Percentiles rank a stretch among this genome's conserved stretches.
These are phyloP conservation scores for Forbesichthys papilliferus DNA, from an alignment of 2,113 vertebrate species.

Conservation along the genomic window DNA sequence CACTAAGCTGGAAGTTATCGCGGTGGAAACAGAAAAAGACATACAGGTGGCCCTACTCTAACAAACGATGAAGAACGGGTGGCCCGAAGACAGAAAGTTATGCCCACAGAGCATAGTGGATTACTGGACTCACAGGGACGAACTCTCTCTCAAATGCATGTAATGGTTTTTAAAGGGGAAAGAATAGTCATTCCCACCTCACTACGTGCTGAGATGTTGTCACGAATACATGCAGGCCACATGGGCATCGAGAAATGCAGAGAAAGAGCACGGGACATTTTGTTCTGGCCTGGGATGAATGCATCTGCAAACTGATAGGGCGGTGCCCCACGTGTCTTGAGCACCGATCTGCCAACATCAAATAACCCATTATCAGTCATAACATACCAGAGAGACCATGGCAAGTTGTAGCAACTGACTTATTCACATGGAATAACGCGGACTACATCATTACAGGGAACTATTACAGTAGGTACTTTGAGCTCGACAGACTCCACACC, in stretches of 20 bases:
- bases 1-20: slow-evolving; percentile 4
- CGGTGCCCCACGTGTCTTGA: neutral
- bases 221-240: slow-evolving; percentile 14
- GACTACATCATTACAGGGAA: too few relatives aligned
- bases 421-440: too few relatives aligned
- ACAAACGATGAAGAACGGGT: too few relatives aligned
- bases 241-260: slow-evolving; percentile 25
- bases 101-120: slow-evolving; percentile 20
- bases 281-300: neutral
- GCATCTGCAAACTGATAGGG: slow-evolving; percentile 16
- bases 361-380: too few relatives aligned
- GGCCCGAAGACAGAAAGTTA: too few relatives aligned
- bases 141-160: slow-evolving; percentile 11
- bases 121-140: slow-evolving; percentile 20
- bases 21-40: neutral
- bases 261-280: neutral
- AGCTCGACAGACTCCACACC: slow-evolving; percentile 2
- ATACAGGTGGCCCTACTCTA: too few relatives aligned
- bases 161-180: neutral
- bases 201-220: slow-evolving; percentile 10
- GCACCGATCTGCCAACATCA: neutral
- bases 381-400: too few relatives aligned
- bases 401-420: too few relatives aligned
- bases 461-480: neutral
- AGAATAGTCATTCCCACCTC: slow-evolving; percentile 13